phyloP scores from a whole-genome alignment of 2,113 vertebrate genomes.

The Myotis yumanensis region DNA sequence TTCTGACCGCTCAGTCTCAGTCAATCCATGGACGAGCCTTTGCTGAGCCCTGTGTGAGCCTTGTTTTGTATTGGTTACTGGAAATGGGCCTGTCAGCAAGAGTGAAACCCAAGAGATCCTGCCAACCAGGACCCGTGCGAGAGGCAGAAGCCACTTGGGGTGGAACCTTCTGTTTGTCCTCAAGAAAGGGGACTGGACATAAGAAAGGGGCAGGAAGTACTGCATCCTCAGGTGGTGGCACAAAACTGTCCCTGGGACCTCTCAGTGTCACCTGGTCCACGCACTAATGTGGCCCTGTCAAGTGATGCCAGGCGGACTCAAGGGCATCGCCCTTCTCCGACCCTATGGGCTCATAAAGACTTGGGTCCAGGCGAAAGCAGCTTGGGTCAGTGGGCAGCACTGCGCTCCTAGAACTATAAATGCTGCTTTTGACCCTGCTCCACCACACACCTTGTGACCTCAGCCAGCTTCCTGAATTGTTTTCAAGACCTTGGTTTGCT shows the following conservation, averaged over 20 bases:
- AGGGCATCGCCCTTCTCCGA: neutral
- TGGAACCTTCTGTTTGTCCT: neutral
- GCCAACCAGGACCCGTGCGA: neutral
- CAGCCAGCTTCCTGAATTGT: neutral
- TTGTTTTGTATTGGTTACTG: neutral
- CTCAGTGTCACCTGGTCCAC: neutral
- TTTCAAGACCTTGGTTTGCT: constrained; percentile 15
- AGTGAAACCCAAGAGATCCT: neutral
- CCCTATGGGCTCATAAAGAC: neutral
- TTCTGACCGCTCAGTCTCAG: neutral
- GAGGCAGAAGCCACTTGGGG: neutral
- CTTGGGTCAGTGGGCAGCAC: neutral
- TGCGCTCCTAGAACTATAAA: neutral
- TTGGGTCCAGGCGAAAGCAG: neutral
- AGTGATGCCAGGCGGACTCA: neutral
- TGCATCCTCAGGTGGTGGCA: too few relatives aligned
- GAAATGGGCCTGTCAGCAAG: neutral
- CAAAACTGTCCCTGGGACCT: neutral
- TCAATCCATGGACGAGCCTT: neutral
- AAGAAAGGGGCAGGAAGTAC: neutral
- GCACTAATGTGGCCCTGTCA: neutral
- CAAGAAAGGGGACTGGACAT: neutral
- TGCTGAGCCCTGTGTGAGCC: neutral
- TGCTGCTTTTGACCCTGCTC: neutral
- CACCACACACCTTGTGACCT: neutral